Percentiles rank a stretch among this genome's conserved stretches.
These are phyloP conservation scores for Phania funesta DNA, from an alignment of 2,888 invertebrate genomes.

Conservation along the genomic window DNA sequence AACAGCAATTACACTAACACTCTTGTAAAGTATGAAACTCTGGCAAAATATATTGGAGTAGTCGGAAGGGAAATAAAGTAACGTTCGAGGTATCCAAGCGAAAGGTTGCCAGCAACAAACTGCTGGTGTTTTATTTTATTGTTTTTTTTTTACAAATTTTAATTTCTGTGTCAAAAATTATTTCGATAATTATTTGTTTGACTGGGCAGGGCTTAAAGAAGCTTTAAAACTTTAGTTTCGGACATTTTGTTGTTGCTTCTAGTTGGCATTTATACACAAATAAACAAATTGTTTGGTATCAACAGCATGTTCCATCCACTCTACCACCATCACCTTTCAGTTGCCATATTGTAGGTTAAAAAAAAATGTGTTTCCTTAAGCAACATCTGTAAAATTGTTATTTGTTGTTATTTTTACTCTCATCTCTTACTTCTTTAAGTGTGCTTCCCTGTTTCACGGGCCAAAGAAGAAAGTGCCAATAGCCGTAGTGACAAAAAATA, in stretches of 20 bases:
- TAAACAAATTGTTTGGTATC: constrained; percentile 61
- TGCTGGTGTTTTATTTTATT: constrained; percentile 12
- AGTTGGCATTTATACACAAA: constrained; percentile 67
- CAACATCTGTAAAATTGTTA: constrained; percentile 65
- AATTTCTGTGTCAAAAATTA: constrained; percentile 54
- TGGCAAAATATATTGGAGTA: neutral
- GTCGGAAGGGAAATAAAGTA: neutral
- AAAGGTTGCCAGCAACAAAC: constrained; percentile 25
- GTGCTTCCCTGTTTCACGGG: constrained; percentile 36
- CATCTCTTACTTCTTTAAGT: constrained; percentile 15
- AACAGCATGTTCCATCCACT: constrained; percentile 3
- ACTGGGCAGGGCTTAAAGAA: constrained; percentile 29
- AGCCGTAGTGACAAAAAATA: constrained; percentile 41
- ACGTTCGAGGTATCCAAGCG: constrained; percentile 31
- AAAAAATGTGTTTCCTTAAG: constrained; percentile 33
- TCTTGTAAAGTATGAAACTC: neutral
- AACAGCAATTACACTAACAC: constrained; percentile 5
- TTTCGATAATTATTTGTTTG: constrained; percentile 43
- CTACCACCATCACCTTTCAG: constrained; percentile 34
- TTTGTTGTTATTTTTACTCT: constrained; percentile 46
- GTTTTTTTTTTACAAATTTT: constrained; percentile 51
- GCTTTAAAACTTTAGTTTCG: constrained; percentile 68
- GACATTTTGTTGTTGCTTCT: constrained; percentile 43
- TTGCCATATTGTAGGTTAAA: constrained; percentile 20
- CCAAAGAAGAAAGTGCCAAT: constrained; percentile 38